Evolutionary conservation across 1,140 invertebrate genomes (phyloP), one percentile per base, ranked within the genome.

Genomic region (Teleogryllus occipitalis): DNA sequence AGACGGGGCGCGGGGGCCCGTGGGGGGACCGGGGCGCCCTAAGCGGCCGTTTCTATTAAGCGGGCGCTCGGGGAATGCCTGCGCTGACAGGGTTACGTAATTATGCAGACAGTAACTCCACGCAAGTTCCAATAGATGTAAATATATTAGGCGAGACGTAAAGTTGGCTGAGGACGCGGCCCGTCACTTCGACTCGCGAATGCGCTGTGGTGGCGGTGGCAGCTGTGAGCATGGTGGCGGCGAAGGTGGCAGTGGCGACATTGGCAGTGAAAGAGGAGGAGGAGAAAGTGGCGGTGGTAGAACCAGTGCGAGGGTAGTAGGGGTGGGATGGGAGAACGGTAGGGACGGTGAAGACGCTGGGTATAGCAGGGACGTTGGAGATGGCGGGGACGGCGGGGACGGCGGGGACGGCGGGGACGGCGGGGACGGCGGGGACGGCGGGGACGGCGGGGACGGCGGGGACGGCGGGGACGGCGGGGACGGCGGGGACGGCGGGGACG

Each of bases 111-210:
- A 65, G 54, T 65, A 65, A 65, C 54, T 65, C 54, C 18, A 18
- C 54, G 54, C 54, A 65, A 65, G 54, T 65, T 65, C 54, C 54
- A 65, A 65, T 65, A 65, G 54, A 65, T 65, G 54, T 65, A 65
- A 65, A 65, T 65, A 65, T 65, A 65, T 65, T 65, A 65, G 54
- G 54, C 54, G 54, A 65, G 54, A 65, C 54, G 10, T 65, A 65
- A 65, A 65, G 54, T 65, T 65, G 54, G 54, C 54, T 65, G 54
- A 7, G 10, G 54, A 18, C 54, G 54, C 54, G 54, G 54, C 54
- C 10, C 54, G 54, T 65, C 54, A 65, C 54, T 18, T 18, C 18
- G 54, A 65, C 54, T 65, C 10, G 54, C 10, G 54, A 65, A 18
- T 7, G 54, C 10, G 54, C 10, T 18, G 54, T 18, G 54, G 54